Base-by-base conservation (phyloP, 2,113 vertebrate genomes). In the Cottus gobio region DNA sequence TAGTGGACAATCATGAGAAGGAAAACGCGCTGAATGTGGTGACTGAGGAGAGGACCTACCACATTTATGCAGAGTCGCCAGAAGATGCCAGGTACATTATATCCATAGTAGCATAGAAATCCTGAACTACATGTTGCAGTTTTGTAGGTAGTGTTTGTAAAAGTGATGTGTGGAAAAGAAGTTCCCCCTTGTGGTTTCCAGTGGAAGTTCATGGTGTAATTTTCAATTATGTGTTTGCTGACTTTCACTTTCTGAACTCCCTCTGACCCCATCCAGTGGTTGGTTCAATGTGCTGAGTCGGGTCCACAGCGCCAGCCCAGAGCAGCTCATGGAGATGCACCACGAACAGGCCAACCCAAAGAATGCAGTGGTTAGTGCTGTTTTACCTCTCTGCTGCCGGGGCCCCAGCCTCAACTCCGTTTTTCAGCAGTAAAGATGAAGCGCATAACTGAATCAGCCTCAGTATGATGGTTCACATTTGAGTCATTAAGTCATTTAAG, bases 261-360 rank as follows among this genome's bases (percentile, higher is more conserved):
- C 71, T 89, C 72, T 90, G 83, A 90, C 83, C 88, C 77, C 75
- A 12, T 85, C 66, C 88, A 98, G 97, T 0, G 96, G 95, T 82
- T 98, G 97, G 97, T 98, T 98, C 91, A 97, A 95, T 26, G 95
- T 97, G 86, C 93, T 98, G 93, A 97, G 96, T 91, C 94, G 96
- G 70, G 97, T 97, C 70, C 96, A 97, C 91, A 96, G 93, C 0
- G 96, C 96, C 81, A 96, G 95, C 50, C 94, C 93, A 0, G 96
- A 97, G 89, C 96, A 98, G 92, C 95, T 97, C 89, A 91, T 95
- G 92, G 96, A 97, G 92, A 98, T 98, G 96, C 96, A 97, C 74
- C 96, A 97, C 52, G 97, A 98, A 85, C 96, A 97, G 89, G 97
- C 97, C 89, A 98, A 98, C 87, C 97, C 97, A 65, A 98, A 98